These are phyloP conservation scores for Myiagra hebetior DNA, from an alignment of 2,113 vertebrate species.

Conservation along the genomic window DNA sequence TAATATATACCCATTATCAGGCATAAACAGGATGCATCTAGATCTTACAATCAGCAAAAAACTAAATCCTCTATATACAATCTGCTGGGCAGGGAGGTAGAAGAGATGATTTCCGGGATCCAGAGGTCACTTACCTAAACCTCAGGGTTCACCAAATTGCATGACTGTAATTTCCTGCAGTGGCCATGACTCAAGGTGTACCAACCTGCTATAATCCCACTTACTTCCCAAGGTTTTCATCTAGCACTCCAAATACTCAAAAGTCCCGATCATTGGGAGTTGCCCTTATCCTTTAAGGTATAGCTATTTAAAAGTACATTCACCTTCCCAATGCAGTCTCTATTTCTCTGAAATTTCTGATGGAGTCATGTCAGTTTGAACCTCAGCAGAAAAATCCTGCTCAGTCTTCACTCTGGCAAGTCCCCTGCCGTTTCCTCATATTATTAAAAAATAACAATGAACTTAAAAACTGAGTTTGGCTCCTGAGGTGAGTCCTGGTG, in stretches of 20 bases:
- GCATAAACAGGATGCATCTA: background rate
- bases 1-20: background rate
- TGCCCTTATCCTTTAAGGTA: background rate
- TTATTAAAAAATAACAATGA: background rate
- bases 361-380: background rate
- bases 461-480: background rate
- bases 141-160: background rate
- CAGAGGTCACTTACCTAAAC: background rate
- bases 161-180: background rate
- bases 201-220: background rate
- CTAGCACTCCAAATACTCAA: background rate
- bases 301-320: background rate
- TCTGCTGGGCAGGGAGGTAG: background rate
- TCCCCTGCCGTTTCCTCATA: background rate
- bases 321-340: background rate
- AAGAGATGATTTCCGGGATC: background rate
- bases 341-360: background rate
- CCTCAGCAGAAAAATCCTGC: background rate
- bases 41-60: background rate
- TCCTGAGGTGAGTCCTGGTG: background rate
- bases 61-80: background rate
- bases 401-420: background rate
- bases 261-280: background rate
- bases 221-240: background rate
- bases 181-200: background rate